Conservation (phyloP, 2,113 vertebrate species). For the Halichoerus grypus region DNA sequence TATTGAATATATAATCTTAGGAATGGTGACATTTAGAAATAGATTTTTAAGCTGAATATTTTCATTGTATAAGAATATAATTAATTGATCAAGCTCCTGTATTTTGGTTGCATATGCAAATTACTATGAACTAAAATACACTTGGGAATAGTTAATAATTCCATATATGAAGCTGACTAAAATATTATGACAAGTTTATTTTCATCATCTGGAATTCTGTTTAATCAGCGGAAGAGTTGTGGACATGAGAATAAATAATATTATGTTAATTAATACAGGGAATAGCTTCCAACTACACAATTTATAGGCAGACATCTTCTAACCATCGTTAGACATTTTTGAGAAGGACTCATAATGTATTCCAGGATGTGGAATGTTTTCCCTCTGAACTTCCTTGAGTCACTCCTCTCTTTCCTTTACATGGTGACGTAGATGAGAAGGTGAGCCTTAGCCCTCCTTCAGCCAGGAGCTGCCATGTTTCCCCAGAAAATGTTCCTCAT, state of each 20-base stretch:
- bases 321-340: background rate
- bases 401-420: background rate
- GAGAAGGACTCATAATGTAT: background rate
- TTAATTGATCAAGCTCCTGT: background rate
- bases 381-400: background rate
- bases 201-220: conserved; percentile 59
- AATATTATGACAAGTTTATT: conserved; percentile 63
- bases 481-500: background rate
- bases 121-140: conserved; percentile 45
- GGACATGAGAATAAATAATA: conserved; percentile 60
- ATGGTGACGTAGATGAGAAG: background rate
- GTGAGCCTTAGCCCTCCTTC: background rate
- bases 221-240: conserved; percentile 59
- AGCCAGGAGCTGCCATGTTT: background rate
- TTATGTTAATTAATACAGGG: conserved; percentile 26
- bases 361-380: background rate
- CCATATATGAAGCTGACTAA: conserved; percentile 27
- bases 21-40: conserved; percentile 36
- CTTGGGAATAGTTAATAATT: conserved; percentile 53
- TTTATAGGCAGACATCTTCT: conserved; percentile 26
- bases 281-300: background rate
- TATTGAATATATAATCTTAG: conserved; percentile 14
- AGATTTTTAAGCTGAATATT: conserved; percentile 47
- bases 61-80: conserved; percentile 21
- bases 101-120: conserved; percentile 60